Evolutionary conservation across 92 coral and sea anemone genomes (phyloP).

Genomic region (Pocillopora grandis): DNA sequence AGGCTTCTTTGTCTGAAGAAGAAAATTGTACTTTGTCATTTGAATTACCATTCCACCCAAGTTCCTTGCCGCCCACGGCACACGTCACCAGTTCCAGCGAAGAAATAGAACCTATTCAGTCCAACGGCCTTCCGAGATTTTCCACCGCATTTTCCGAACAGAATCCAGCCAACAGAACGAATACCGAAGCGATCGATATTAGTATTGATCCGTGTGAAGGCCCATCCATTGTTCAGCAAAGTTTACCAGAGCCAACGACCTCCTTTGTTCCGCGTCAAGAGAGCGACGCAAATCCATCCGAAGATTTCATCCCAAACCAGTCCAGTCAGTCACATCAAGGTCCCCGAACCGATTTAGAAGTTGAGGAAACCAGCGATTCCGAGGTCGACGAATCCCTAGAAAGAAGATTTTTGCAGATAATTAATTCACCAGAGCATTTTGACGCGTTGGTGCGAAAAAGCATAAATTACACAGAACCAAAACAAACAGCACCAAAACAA

Average conservation of each 20-base stretch:
- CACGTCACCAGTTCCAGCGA: too few relatives aligned
- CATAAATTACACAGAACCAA: too few relatives aligned
- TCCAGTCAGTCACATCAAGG: slow-evolving; percentile 7
- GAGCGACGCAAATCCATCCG: slow-evolving; percentile 6
- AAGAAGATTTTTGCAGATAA: not conserved
- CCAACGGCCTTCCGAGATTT: too few relatives aligned
- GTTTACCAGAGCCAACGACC: too few relatives aligned
- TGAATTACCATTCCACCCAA: too few relatives aligned
- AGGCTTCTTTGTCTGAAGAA: too few relatives aligned
- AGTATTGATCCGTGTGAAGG: not conserved
- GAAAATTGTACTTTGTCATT: not conserved
- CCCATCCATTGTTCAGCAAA: not conserved
- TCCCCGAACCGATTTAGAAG: slow-evolving; percentile 6
- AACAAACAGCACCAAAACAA: too few relatives aligned
- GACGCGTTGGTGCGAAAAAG: not conserved
- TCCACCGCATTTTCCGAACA: slow-evolving; percentile 26
- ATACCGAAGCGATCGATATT: not conserved
- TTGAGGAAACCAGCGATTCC: slow-evolving; percentile 4
- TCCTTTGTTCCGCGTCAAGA: not conserved
- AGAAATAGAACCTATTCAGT: too few relatives aligned
- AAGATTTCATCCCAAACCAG: slow-evolving; percentile 6
- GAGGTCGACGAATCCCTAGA: not conserved
- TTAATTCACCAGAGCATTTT: too few relatives aligned
- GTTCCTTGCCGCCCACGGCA: too few relatives aligned
- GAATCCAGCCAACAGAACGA: slow-evolving; percentile 8